Conservation (phyloP, 2,113 vertebrate species). For the Orcinus orca region DNA sequence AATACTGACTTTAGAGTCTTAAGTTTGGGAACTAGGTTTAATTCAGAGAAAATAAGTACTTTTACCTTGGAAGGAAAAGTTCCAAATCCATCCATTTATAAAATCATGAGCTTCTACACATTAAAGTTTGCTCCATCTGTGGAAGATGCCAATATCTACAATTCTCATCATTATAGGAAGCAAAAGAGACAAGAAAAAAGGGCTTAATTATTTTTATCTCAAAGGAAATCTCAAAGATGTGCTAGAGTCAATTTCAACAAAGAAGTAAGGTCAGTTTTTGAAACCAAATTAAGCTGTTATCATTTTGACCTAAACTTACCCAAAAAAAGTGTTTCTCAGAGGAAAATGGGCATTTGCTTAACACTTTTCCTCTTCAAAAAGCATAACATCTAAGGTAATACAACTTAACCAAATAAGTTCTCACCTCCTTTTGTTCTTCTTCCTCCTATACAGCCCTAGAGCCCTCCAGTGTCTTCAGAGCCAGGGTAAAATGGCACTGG, state of each 20-base stretch:
- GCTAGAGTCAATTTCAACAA: neutral
- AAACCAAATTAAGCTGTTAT: neutral
- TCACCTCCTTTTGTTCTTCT: neutral
- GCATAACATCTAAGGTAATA: neutral
- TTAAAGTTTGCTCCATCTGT: neutral
- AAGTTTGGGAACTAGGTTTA: neutral
- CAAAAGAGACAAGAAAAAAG: neutral
- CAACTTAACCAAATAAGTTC: neutral
- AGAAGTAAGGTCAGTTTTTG: neutral
- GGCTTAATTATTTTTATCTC: neutral
- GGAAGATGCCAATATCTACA: neutral
- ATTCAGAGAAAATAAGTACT: neutral
- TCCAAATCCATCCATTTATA: neutral
- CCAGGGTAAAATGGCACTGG: neutral
- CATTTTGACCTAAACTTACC: neutral
- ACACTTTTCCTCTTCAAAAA: neutral
- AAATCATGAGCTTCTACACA: neutral
- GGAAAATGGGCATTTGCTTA: neutral
- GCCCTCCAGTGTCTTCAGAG: neutral
- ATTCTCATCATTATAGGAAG: neutral
- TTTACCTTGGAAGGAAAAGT: neutral
- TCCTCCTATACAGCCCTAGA: neutral
- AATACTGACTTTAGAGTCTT: neutral
- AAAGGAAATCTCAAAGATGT: neutral
- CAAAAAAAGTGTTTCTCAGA: neutral